These are phyloP conservation scores for Ceriagrion tenellum DNA, from an alignment of 2,888 invertebrate genomes.

Conservation along the genomic window DNA sequence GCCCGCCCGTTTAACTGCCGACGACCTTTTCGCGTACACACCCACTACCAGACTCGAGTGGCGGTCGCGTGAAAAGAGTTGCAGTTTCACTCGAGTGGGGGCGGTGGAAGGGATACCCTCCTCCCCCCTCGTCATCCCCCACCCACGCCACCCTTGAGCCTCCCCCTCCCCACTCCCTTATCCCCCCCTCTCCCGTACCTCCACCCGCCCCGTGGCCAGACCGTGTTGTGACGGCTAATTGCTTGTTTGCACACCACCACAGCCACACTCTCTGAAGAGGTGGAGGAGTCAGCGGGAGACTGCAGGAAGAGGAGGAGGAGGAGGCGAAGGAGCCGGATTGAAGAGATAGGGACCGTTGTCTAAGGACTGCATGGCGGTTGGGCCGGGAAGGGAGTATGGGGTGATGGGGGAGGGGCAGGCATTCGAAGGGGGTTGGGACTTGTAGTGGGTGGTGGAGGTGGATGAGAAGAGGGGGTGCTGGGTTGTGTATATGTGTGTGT, in stretches of 20 bases:
- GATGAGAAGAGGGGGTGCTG: background rate
- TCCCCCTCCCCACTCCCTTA: background rate
- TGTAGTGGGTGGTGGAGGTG: background rate
- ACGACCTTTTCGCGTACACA: background rate
- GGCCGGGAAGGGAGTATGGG: background rate
- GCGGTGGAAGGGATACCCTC: too few relatives aligned
- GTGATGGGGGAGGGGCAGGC: too few relatives aligned
- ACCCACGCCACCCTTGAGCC: background rate
- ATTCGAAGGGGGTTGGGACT: too few relatives aligned
- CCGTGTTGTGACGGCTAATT: constrained; percentile 59
- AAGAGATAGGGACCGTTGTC: constrained; percentile 36
- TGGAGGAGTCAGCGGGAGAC: background rate
- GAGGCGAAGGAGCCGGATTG: background rate
- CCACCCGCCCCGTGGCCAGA: constrained; percentile 17
- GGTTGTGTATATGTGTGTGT: background rate
- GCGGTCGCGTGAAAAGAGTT: constrained; percentile 24
- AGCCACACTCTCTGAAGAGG: background rate
- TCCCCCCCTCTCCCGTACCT: background rate
- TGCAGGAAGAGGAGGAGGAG: background rate
- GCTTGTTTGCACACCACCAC: background rate
- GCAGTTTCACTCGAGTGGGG: background rate
- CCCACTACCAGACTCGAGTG: background rate
- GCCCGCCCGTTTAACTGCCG: background rate
- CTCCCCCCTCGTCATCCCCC: too few relatives aligned
- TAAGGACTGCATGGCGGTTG: constrained; percentile 7